These are phyloP conservation scores for Rhizomys pruinosus DNA, from an alignment of 2,113 vertebrate species.

Conservation along the genomic window DNA sequence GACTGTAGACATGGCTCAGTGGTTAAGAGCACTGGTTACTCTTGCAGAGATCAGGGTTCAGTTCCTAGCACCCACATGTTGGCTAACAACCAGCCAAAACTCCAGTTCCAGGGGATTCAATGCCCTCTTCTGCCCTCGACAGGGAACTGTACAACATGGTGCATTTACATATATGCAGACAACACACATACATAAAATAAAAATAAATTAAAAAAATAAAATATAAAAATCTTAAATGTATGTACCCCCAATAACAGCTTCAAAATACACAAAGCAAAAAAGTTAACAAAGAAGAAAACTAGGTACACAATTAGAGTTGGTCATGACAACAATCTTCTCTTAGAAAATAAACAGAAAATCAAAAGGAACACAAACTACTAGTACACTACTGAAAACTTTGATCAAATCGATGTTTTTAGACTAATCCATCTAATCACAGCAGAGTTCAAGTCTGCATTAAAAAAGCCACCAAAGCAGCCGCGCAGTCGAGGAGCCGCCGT, in stretches of 20 bases:
- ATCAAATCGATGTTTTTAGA: not conserved
- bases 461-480: not conserved
- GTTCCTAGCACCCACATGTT: too few relatives aligned
- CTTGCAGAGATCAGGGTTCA: too few relatives aligned
- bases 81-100: too few relatives aligned
- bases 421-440: not conserved
- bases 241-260: not conserved
- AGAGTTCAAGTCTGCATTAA: not conserved
- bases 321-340: not conserved
- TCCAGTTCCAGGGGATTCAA: too few relatives aligned
- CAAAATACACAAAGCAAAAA: not conserved
- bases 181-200: too few relatives aligned
- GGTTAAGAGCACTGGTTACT: too few relatives aligned
- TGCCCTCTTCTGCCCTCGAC: too few relatives aligned
- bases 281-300: not conserved
- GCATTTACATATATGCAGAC: too few relatives aligned
- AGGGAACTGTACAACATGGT: too few relatives aligned
- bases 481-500: too few relatives aligned
- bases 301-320: not conserved
- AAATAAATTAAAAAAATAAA: too few relatives aligned
- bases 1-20: too few relatives aligned
- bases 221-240: not conserved
- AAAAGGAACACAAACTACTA: not conserved
- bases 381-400: not conserved
- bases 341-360: not conserved